phyloP scores from a whole-genome alignment of 2,797 vertebrate genomes.

The Gadopsis marmoratus region DNA sequence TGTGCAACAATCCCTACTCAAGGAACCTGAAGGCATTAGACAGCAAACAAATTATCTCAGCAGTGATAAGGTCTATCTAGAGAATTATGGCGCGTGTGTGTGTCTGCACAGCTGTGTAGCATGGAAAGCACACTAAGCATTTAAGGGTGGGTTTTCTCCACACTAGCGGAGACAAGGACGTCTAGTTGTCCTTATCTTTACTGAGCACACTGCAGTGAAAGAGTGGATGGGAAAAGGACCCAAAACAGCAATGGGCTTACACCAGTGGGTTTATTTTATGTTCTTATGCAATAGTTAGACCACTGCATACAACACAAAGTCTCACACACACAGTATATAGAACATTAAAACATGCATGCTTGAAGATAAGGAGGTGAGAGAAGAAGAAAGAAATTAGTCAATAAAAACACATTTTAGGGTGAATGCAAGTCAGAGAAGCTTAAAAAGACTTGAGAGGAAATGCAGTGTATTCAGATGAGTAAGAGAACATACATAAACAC shows the following conservation, averaged over 20 bases:
- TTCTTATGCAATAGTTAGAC: conserved; percentile 52
- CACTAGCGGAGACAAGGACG: conserved; percentile 42
- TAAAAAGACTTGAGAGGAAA: conserved; percentile 1
- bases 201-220: conserved; percentile 55
- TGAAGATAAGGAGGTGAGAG: not conserved
- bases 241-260: conserved; percentile 49
- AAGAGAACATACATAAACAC: not conserved
- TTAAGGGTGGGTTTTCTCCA: conserved; percentile 46
- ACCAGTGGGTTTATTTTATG: conserved; percentile 39
- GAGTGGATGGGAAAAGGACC: conserved; percentile 42
- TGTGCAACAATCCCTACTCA: conserved; percentile 19
- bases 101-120: conserved; percentile 26
- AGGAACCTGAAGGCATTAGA: conserved; percentile 17
- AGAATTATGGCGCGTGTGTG: conserved; percentile 19
- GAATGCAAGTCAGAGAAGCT: conserved; percentile 1
- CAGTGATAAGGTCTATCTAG: conserved; percentile 30
- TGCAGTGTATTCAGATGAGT: not conserved
- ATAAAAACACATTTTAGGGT: conserved; percentile 3
- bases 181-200: conserved; percentile 61
- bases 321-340: not conserved
- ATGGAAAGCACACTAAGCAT: conserved; percentile 38
- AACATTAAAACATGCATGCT: not conserved
- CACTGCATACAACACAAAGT: conserved; percentile 1
- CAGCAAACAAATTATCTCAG: conserved; percentile 38
- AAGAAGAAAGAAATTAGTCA: conserved; percentile 1